phyloP scores from a whole-genome alignment of 2,888 invertebrate species.

The Anthoptus insignis region DNA sequence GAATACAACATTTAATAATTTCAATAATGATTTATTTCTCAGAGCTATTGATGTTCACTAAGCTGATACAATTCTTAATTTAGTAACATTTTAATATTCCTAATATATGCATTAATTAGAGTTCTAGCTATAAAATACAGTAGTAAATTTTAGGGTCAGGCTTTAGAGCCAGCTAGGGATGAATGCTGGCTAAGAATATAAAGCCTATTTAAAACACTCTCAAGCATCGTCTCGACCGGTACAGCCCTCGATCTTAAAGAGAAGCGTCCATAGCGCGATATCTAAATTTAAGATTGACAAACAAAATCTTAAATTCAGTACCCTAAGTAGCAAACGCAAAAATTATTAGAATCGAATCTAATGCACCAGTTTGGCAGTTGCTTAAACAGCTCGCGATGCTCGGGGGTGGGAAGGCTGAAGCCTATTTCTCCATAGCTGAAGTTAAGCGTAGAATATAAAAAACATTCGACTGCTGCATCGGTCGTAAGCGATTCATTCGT shows the following conservation, averaged over 20 bases:
- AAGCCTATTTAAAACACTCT: slow-evolving; percentile 56
- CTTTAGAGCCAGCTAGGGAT: slow-evolving; percentile 63
- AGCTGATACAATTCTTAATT: slow-evolving; percentile 86
- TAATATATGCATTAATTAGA: slow-evolving; percentile 86
- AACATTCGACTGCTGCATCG: slow-evolving; percentile 43
- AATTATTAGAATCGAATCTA: slow-evolving; percentile 37
- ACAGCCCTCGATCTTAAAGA: slow-evolving; percentile 22
- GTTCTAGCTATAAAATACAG: slow-evolving; percentile 86
- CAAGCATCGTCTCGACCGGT: slow-evolving; percentile 47
- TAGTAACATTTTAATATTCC: slow-evolving; percentile 84
- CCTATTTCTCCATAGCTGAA: slow-evolving; percentile 30
- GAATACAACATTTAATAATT: slow-evolving; percentile 84
- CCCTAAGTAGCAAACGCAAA: slow-evolving; percentile 27
- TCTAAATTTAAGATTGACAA: slow-evolving; percentile 31
- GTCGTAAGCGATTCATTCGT: slow-evolving; percentile 14
- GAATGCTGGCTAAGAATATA: slow-evolving; percentile 58
- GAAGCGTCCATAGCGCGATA: slow-evolving; percentile 27
- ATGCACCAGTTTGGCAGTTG: slow-evolving; percentile 38
- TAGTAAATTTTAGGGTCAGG: slow-evolving; percentile 77
- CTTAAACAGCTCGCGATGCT: slow-evolving; percentile 26
- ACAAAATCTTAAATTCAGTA: slow-evolving; percentile 36
- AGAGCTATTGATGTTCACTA: slow-evolving; percentile 87
- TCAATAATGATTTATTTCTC: slow-evolving; percentile 85
- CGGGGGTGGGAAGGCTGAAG: slow-evolving; percentile 7
- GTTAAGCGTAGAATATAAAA: slow-evolving; percentile 38